Evolutionary conservation across 2,113 vertebrate genomes (phyloP).

Genomic region (Proteles cristata): DNA sequence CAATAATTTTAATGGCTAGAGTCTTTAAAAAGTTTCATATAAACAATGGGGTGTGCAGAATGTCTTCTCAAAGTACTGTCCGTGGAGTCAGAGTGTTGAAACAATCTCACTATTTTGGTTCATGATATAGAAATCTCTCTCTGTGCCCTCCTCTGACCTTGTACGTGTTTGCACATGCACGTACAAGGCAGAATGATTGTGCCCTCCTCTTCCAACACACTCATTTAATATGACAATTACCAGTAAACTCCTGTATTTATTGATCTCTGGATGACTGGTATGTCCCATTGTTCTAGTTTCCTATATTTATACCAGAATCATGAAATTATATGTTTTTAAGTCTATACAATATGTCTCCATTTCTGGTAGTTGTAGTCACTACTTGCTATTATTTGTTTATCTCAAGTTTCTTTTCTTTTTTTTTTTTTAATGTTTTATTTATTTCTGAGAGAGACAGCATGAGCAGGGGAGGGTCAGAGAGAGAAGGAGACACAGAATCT

Average conservation of each 20-base stretch:
- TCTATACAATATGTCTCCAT: background rate
- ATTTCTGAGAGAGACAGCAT: too few species aligned
- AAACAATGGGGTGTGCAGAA: background rate
- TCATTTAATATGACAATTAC: background rate
- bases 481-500: too few species aligned
- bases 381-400: background rate
- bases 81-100: background rate
- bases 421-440: too few species aligned
- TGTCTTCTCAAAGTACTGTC: background rate
- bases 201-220: background rate
- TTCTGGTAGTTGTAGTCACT: background rate
- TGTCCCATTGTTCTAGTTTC: background rate
- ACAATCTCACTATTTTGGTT: background rate
- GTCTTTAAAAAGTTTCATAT: background rate
- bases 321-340: background rate
- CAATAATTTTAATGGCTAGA: slow-evolving; percentile 78
- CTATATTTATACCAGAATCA: background rate
- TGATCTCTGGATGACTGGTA: background rate
- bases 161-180: background rate
- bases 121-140: background rate
- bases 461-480: too few species aligned
- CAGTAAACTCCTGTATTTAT: background rate
- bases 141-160: background rate
- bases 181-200: background rate
- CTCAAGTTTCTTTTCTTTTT: background rate